Conservation (phyloP, 2,113 vertebrate genomes). For the Otocyon megalotis region DNA sequence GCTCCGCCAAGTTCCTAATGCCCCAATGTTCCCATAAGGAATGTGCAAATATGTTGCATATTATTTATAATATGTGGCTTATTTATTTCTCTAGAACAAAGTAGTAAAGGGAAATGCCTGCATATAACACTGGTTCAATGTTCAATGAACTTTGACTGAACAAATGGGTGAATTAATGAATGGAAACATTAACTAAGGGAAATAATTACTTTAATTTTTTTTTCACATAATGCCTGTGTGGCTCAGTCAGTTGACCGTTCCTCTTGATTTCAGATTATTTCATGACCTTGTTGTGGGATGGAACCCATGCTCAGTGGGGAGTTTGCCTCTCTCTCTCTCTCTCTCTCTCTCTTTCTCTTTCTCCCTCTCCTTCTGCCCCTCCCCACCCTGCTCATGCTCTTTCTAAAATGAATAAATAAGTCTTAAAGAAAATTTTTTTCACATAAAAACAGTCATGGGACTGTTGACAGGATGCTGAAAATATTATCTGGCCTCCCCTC, state of each 20-base stretch:
- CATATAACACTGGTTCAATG: not conserved
- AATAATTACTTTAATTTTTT: not conserved
- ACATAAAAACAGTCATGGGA: not conserved
- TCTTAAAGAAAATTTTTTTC: not conserved
- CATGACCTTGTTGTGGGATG: not conserved
- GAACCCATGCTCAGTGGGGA: not conserved
- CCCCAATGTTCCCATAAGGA: not conserved
- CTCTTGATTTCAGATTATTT: not conserved
- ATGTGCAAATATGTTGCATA: not conserved
- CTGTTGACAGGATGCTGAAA: not conserved
- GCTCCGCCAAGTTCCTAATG: not conserved
- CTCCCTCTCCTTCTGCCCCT: not conserved
- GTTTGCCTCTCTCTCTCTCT: not conserved
- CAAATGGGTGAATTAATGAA: not conserved
- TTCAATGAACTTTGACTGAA: not conserved
- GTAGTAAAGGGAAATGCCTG: not conserved
- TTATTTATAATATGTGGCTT: not conserved
- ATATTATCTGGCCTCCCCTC: not conserved
- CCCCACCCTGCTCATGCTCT: not conserved
- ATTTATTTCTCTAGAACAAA: constrained; percentile 12
- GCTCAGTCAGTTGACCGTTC: not conserved
- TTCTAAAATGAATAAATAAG: not conserved
- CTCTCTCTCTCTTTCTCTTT: too few species aligned
- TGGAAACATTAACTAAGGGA: not conserved
- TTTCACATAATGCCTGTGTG: not conserved